Base-by-base conservation (phyloP, 2,797 vertebrate species). In the Parotocinclus haroldoi region DNA sequence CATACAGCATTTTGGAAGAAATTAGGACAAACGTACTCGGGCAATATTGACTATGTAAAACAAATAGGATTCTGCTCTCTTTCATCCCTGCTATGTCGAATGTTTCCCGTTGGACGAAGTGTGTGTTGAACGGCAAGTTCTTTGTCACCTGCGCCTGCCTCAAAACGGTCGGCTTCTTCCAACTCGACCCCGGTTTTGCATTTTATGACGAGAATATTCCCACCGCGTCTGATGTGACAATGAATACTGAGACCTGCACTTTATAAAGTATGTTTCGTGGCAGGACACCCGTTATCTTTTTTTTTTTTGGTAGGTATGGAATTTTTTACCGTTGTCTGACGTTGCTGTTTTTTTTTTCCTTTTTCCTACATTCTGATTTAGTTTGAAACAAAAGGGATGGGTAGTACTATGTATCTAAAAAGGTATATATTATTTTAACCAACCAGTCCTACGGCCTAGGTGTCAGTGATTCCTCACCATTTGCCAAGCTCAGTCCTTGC, bases 171-270 rank as follows among this genome's bases (percentile, higher is more conserved):
- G 53, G 65, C 63, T 72, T 78, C 78, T 81, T 81, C 76, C 76
- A 75, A 76, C n/a, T n/a, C n/a, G n/a, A n/a, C 72, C 69, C 60
- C 61, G 67, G 53, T 69, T 66, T 76, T 58, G 46, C 68, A 72
- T 73, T 69, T 71, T 78, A 59, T 65, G 73, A 78, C 63, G 76
- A 68, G 60, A 76, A 74, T 56, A 71, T 63, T 72, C 73, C 51
- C 75, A 62, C 56, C 71, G 61, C 68, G 75, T 70, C 27, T 27
- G 74, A 72, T 79, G 54, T 70, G 63, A 73, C 39, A 59, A 69
- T 44, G 58, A 75, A 68, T 74, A n/a, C 75, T 40, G 76, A 76
- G 72, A 78, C 80, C 76, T 82, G 84, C 82, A 85, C 82, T 82
- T 84, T 82, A 50, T 50, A n/a, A 80, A 75, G 76, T 68, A 52